These are phyloP conservation scores for Aphidius gifuensis DNA, from an alignment of 1,140 invertebrate species.

Conservation along the genomic window DNA sequence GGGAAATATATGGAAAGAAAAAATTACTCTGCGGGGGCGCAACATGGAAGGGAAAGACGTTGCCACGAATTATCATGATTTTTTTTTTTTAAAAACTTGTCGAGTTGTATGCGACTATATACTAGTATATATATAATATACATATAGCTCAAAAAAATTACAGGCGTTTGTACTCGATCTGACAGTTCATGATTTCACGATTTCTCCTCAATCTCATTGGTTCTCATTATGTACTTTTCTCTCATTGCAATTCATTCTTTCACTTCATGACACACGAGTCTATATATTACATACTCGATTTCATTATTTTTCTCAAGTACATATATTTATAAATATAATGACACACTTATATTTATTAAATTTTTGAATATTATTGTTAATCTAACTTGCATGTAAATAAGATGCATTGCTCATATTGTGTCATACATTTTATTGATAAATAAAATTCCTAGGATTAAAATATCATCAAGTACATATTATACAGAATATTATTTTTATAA, in stretches of 20 bases:
- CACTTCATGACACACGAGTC: background rate
- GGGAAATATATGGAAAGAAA: background rate
- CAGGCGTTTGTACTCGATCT: background rate
- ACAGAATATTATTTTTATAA: too few relatives aligned
- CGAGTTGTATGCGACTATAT: background rate
- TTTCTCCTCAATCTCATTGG: background rate
- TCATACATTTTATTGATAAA: too few relatives aligned
- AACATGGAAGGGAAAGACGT: conserved; percentile 1
- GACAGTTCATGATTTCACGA: background rate
- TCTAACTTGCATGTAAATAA: too few relatives aligned
- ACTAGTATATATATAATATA: background rate
- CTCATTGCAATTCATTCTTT: background rate
- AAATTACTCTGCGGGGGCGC: conserved; percentile 15
- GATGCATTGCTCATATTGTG: too few relatives aligned
- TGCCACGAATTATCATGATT: conserved; percentile 44
- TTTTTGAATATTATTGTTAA: too few relatives aligned
- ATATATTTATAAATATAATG: too few relatives aligned
- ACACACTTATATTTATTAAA: too few relatives aligned
- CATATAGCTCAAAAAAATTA: background rate
- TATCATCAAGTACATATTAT: too few relatives aligned
- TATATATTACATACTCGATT: background rate
- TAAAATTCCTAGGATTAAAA: too few relatives aligned
- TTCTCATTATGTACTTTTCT: too few relatives aligned
- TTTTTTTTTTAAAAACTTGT: conserved; percentile 44
- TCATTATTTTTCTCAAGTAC: too few relatives aligned